phyloP scores from a whole-genome alignment of 2,797 vertebrate species.

The Pachyuromys duprasi region DNA sequence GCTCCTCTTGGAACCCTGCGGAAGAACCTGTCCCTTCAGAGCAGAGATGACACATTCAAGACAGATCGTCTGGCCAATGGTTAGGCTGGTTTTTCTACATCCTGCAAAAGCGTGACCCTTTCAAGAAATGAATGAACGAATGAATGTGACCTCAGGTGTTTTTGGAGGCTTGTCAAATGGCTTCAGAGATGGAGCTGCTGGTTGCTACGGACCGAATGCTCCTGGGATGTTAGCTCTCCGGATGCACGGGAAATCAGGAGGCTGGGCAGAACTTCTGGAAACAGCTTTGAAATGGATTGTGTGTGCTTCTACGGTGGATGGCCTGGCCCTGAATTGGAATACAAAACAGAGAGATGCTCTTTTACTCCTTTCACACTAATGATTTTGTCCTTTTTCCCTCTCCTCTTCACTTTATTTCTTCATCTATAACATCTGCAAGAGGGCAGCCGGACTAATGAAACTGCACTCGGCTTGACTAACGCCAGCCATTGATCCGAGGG shows the following conservation, averaged over 20 bases:
- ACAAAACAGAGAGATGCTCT: constrained; percentile 78
- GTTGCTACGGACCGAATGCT: not conserved
- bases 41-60: constrained; percentile 47
- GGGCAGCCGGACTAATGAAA: constrained; percentile 69
- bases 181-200: not conserved
- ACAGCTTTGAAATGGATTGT: constrained; percentile 58
- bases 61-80: not conserved
- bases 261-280: constrained; percentile 61
- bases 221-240: constrained; percentile 39
- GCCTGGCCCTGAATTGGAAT: constrained; percentile 71
- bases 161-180: not conserved
- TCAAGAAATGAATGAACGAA: not conserved
- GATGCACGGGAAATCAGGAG: constrained; percentile 59
- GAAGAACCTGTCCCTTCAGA: constrained; percentile 27
- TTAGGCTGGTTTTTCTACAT: not conserved
- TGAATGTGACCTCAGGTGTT: constrained; percentile 41
- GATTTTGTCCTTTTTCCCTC: constrained; percentile 79
- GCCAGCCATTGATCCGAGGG: constrained; percentile 77
- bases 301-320: not conserved
- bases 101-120: constrained; percentile 6
- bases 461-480: constrained; percentile 67
- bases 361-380: constrained; percentile 77
- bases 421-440: constrained; percentile 73
- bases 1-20: not conserved
- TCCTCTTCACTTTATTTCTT: constrained; percentile 78